Evolutionary conservation across 1,140 invertebrate species (phyloP).

Genomic region (Drosophila pachea): DNA sequence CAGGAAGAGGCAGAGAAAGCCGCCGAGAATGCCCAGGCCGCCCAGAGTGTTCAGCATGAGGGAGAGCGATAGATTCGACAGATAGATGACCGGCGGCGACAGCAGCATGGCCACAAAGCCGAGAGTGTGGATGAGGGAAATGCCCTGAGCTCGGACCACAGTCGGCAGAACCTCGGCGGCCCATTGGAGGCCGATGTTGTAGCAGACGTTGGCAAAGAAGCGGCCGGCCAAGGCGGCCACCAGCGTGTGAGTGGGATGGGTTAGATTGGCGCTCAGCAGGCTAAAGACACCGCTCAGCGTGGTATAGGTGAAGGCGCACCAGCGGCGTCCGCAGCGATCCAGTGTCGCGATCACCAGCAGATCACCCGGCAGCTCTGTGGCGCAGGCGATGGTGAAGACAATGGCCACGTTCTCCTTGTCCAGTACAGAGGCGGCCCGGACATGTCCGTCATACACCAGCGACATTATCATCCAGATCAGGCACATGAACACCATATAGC

Average conservation of each 20-base stretch:
- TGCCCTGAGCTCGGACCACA: conserved; percentile 90
- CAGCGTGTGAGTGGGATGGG: conserved; percentile 83
- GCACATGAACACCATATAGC: conserved; percentile 86
- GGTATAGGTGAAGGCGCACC: conserved; percentile 90
- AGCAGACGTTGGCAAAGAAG: conserved; percentile 91
- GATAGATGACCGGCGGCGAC: conserved; percentile 89
- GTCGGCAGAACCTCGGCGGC: conserved; percentile 92
- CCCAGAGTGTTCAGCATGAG: conserved; percentile 88
- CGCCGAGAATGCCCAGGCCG: conserved; percentile 85
- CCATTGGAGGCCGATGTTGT: conserved; percentile 93
- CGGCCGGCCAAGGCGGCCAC: conserved; percentile 87
- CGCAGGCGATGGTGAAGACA: conserved; percentile 90
- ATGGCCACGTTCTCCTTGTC: conserved; percentile 87
- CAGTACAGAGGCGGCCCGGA: conserved; percentile 89
- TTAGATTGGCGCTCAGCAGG: conserved; percentile 84
- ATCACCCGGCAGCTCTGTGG: conserved; percentile 87
- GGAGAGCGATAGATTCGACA: conserved; percentile 84
- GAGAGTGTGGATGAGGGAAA: conserved; percentile 91
- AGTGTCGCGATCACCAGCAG: conserved; percentile 88
- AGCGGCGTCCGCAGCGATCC: conserved; percentile 90
- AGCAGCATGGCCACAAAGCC: conserved; percentile 90
- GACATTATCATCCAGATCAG: conserved; percentile 92
- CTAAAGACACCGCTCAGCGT: conserved; percentile 89
- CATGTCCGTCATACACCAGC: conserved; percentile 91
- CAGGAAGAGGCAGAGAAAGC: conserved; percentile 85